A percentile compares a stretch with the other conserved stretches of the same genome.
Conservation (phyloP, 2,888 invertebrate species). For the Tupiocoris notatus region DNA sequence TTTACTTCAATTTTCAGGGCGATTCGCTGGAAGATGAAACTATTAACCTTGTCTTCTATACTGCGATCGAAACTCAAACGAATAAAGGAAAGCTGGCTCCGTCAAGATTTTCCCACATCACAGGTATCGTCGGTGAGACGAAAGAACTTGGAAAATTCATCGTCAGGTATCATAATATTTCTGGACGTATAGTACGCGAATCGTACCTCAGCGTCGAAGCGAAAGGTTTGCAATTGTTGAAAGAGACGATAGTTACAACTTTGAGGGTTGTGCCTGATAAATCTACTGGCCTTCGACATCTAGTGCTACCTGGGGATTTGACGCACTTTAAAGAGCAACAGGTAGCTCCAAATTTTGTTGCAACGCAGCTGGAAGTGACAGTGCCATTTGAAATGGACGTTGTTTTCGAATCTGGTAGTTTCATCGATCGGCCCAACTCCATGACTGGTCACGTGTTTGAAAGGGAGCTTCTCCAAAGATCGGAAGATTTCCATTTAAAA, state of each 20-base stretch:
- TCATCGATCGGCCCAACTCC: conserved; percentile 57
- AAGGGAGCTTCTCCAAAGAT: conserved; percentile 62
- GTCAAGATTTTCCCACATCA: conserved; percentile 57
- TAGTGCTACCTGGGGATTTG: conserved; percentile 65
- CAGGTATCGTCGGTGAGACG: conserved; percentile 72
- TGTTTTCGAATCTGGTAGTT: conserved; percentile 75
- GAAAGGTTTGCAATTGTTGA: conserved; percentile 68
- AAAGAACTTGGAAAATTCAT: conserved; percentile 75
- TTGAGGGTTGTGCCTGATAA: conserved; percentile 63
- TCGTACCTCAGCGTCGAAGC: conserved; percentile 72
- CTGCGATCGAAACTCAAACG: conserved; percentile 71
- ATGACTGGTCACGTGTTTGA: conserved; percentile 67
- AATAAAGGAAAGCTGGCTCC: conserved; percentile 59
- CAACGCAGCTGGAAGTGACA: conserved; percentile 62
- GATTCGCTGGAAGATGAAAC: conserved; percentile 52
- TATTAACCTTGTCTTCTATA: conserved; percentile 76
- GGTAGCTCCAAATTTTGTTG: conserved; percentile 68
- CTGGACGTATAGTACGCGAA: conserved; percentile 53
- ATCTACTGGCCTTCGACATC: conserved; percentile 57
- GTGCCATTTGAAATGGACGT: conserved; percentile 81
- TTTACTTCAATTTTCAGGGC: conserved; percentile 31
- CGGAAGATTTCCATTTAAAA: conserved; percentile 66
- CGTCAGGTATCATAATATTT: conserved; percentile 58
- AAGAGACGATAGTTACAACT: conserved; percentile 72
- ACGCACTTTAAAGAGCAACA: conserved; percentile 52